Evolutionary conservation across 1,140 invertebrate species (phyloP), one percentile per base, ranked within the genome.

Genomic region (Apis florea): DNA sequence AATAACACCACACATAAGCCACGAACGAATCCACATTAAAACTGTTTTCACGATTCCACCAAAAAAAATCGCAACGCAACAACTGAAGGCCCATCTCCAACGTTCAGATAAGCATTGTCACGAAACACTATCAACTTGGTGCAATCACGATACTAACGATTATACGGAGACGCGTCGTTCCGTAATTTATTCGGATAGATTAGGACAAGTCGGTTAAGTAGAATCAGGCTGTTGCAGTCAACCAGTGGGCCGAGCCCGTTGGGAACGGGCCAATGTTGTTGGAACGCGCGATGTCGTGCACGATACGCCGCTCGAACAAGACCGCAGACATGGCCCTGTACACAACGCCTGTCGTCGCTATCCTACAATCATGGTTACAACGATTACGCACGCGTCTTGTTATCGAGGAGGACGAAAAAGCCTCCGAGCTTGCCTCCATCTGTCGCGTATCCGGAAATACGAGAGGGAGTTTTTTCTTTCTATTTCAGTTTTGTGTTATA

Each of bases 111-210:
- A 58, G 56, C 56, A 51, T 15, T 13, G 5, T 53, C 51, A 19
- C 15, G 17, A 17, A 19, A 19, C 17, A 2, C 56, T n/a, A 17
- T 6, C 9, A 21, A 9, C 21, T 9, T n/a, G n/a, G 17, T 24
- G 13, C 21, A 49, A n/a, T n/a, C 21, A 31, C 40, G 31, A 12
- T 5, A 1, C 4, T 4, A 19, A 67, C 21, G 21, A 67, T 67
- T 9, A 40, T 47, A 9, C 8, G 21, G 6, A 67, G 64, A 53
- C 49, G 8, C 24, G 13, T 5, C 24, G 6, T n/a, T n/a, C 11
- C 31, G 31, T 72, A 77, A 77, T 77, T 77, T 78, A 78, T 70
- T 19, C 51, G 24, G 51, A 51, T 78, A 61, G 68, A 79, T 79
- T 79, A 61, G 58, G 24, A 53, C 56, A 63, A 71, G 67, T 79